Evolutionary conservation across 2,888 invertebrate genomes (phyloP).

Genomic region (Lasioglossum calceatum): DNA sequence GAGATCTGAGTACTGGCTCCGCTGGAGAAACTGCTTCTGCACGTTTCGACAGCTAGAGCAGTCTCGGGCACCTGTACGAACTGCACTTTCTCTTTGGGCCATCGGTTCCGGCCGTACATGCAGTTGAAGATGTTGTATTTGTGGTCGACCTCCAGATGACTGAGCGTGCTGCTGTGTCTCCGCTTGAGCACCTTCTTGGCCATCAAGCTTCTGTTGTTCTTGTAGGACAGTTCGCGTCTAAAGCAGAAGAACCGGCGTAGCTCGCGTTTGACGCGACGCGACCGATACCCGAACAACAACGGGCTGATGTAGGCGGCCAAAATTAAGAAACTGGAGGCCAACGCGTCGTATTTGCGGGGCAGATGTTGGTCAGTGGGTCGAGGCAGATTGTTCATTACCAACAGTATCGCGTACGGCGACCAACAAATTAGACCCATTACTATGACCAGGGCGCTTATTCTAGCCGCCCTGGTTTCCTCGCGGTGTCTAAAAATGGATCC

Average conservation of each 20-base stretch:
- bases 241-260: constrained; percentile 85
- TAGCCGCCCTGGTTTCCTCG: constrained; percentile 95
- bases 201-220: constrained; percentile 84
- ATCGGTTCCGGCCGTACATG: constrained; percentile 79
- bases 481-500: constrained; percentile 93
- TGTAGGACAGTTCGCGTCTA: constrained; percentile 80
- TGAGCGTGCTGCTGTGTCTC: constrained; percentile 78
- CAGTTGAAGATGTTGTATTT: constrained; percentile 82
- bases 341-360: constrained; percentile 79
- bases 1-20: constrained; percentile 88
- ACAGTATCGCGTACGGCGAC: constrained; percentile 85
- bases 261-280: constrained; percentile 88
- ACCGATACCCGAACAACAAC: constrained; percentile 91
- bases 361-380: constrained; percentile 69
- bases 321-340: constrained; percentile 84
- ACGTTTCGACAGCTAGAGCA: constrained; percentile 86
- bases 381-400: constrained; percentile 84
- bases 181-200: constrained; percentile 83
- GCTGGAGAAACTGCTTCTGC: constrained; percentile 88
- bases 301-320: constrained; percentile 90
- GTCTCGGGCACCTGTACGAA: constrained; percentile 86
- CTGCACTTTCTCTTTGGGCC: constrained; percentile 85
- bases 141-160: constrained; percentile 76
- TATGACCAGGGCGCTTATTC: constrained; percentile 92
- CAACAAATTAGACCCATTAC: constrained; percentile 88